Evolutionary conservation across 1,140 invertebrate species (phyloP), one percentile per base, ranked within the genome.

Genomic region (Drosophila parabipectinata): DNA sequence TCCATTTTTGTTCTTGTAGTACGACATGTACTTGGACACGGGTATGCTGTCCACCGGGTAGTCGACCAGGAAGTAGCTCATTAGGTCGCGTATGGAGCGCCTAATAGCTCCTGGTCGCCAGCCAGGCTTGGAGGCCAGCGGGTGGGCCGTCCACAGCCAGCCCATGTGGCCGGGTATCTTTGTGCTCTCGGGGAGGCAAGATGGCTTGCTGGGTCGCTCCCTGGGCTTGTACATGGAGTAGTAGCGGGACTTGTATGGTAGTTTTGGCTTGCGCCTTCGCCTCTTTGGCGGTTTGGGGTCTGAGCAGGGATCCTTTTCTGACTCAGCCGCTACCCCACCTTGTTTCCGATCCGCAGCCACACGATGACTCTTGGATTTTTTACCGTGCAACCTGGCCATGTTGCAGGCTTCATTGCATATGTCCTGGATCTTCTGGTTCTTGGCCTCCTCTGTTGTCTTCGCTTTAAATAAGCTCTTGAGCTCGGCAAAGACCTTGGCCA

Each of bases 61-160:
- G 39, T 91, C 90, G n/a, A 69, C 77, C 0, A 92, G 72, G 7
- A 91, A 92, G 77, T 87, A 90, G 26, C 74, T 15, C 91, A 92
- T 92, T 12, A 91, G 52, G 6, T 80, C 64, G 14, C 82, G 79
- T 51, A 90, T 90, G 9, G 91, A 78, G 1, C 90, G 88, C 0
- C 81, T 55, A 9, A 92, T 91, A 30, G 89, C 80, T 0, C 91
- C 91, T 1, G 91, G 91, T 3, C 79, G 79, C 91, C 91, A 92
- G 0, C 83, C 83, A 0, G 64, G 63, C 4, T 50, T 55, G 44
- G 72, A 26, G 7, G 76, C 87, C 39, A 72, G 37, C 0, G 76
- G 67, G 54, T 79, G 44, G 3, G 76, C 52, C 4, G 88, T 92
- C 91, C 91, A 92, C n/a, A 92, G 45, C 91, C 91, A 92, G n/a